phyloP scores from a whole-genome alignment of 2,113 vertebrate species.

The Burhinus bistriatus region DNA sequence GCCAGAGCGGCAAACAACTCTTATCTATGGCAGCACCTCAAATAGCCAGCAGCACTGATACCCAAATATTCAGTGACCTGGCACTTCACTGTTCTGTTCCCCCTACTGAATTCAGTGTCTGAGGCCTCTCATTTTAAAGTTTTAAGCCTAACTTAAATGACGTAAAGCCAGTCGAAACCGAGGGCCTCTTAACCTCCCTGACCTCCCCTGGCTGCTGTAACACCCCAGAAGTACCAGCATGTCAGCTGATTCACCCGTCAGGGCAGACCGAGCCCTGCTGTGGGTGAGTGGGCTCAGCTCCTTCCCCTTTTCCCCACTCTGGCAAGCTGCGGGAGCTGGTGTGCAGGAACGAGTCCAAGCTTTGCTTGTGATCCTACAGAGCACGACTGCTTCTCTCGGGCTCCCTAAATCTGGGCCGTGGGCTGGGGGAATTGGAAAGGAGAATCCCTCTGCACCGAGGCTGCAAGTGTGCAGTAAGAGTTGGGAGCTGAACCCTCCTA shows the following conservation, averaged over 20 bases:
- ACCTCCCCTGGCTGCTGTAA: not conserved
- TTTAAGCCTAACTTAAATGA: not conserved
- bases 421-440: not conserved
- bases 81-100: not conserved
- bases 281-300: not conserved
- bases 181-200: not conserved
- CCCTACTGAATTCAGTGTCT: fast-evolving
- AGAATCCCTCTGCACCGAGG: not conserved
- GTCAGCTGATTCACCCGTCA: not conserved
- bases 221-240: not conserved
- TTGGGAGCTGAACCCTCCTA: not conserved
- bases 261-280: not conserved
- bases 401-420: not conserved
- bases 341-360: not conserved
- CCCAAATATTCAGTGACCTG: not conserved
- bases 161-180: not conserved
- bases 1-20: not conserved
- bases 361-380: not conserved
- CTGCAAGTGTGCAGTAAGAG: not conserved
- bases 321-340: not conserved
- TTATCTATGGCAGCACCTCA: not conserved
- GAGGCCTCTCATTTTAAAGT: not conserved
- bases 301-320: not conserved
- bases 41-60: not conserved
- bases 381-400: not conserved